Evolutionary conservation across 2,113 vertebrate species (phyloP).

Genomic region (Bos javanicus): DNA sequence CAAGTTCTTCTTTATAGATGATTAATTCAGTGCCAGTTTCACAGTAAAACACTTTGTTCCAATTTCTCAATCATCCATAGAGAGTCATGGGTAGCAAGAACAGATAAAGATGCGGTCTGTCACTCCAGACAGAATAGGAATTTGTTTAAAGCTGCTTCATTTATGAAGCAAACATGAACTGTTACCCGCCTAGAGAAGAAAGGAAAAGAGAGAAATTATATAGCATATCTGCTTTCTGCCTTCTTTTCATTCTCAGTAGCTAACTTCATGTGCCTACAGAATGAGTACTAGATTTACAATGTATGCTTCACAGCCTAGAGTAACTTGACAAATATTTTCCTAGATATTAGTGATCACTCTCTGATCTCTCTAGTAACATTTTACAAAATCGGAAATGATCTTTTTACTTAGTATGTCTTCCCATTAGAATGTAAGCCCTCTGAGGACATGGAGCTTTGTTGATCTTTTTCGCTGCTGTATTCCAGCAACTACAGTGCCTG

Average conservation of each 20-base stretch:
- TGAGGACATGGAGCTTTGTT: background rate
- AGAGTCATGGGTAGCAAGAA: slow-evolving; percentile 83
- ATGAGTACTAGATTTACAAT: background rate
- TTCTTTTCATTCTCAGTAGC: background rate
- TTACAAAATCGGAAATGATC: background rate
- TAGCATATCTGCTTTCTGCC: background rate
- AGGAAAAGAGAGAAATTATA: slow-evolving; percentile 38
- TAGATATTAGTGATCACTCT: background rate
- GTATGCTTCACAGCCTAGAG: background rate
- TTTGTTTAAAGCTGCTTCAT: slow-evolving; percentile 86
- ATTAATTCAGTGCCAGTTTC: slow-evolving; percentile 80
- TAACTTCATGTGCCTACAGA: background rate
- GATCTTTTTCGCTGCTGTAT: background rate
- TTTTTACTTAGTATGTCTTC: background rate
- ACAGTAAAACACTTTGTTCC: slow-evolving; percentile 80
- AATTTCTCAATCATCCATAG: slow-evolving; percentile 77
- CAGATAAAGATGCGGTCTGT: slow-evolving; percentile 85
- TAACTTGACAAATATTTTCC: background rate
- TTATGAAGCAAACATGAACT: slow-evolving; percentile 87
- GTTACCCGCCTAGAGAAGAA: slow-evolving; percentile 81
- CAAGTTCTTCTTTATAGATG: slow-evolving; percentile 77
- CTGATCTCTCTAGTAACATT: background rate
- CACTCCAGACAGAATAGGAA: slow-evolving; percentile 86
- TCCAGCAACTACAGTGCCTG: background rate
- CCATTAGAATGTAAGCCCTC: background rate